phyloP scores from a whole-genome alignment of 2,113 vertebrate genomes.

The Saimiri boliviensis region DNA sequence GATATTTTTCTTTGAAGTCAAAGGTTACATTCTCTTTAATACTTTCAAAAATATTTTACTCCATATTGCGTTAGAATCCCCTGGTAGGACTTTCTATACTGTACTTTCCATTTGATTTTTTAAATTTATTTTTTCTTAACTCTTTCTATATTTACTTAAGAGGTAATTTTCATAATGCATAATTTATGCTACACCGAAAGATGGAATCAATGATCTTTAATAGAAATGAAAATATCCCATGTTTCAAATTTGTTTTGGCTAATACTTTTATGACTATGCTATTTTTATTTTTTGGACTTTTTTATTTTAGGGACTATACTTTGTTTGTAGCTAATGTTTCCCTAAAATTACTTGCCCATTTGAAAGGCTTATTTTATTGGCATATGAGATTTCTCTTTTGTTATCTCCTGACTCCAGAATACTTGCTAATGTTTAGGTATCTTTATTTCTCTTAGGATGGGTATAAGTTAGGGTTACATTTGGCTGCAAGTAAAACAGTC shows the following conservation, averaged over 20 bases:
- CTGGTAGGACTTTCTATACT: neutral
- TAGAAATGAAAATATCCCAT: slow-evolving; percentile 11
- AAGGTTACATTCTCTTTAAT: neutral
- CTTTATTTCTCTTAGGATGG: neutral
- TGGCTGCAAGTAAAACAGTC: neutral
- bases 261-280: neutral
- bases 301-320: slow-evolving; percentile 1
- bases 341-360: neutral
- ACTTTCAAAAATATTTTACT: slow-evolving; percentile 8
- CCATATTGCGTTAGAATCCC: neutral
- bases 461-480: neutral
- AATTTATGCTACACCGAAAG: neutral
- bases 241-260: neutral
- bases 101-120: neutral
- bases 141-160: slow-evolving; percentile 31
- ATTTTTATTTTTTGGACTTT: neutral
- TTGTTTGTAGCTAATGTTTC: slow-evolving; percentile 14
- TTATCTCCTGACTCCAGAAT: neutral
- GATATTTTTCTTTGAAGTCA: neutral
- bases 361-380: slow-evolving; percentile 12
- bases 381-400: slow-evolving; percentile 4
- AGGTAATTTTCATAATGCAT: slow-evolving; percentile 40
- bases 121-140: neutral
- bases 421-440: neutral
- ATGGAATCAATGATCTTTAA: slow-evolving; percentile 21